Evolutionary conservation across 2,888 invertebrate species (phyloP).

Genomic region (Graphium colonna): DNA sequence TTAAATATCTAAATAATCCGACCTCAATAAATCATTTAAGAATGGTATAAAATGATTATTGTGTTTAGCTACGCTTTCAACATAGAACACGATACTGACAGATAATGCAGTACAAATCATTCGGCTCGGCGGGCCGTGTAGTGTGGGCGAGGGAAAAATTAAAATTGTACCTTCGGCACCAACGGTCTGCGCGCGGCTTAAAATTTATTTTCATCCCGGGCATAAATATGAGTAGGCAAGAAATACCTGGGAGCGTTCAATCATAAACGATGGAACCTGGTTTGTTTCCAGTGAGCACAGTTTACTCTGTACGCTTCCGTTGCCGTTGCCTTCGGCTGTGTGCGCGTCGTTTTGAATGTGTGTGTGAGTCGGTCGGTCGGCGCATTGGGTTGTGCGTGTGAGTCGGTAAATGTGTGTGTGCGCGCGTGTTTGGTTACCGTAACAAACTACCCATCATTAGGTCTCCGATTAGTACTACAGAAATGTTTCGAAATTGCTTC

Average conservation of each 20-base stretch:
- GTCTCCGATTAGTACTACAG: conserved; percentile 9
- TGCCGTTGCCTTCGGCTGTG: conserved; percentile 40
- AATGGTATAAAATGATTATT: conserved; percentile 23
- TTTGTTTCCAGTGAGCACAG: conserved; percentile 71
- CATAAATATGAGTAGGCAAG: conserved; percentile 65
- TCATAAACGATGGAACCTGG: conserved; percentile 74
- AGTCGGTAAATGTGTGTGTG: neutral
- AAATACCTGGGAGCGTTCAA: conserved; percentile 73
- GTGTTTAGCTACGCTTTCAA: conserved; percentile 22
- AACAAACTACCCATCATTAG: conserved; percentile 17
- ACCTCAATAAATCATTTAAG: conserved; percentile 17
- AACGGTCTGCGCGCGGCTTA: conserved; percentile 32
- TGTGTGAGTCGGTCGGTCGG: neutral
- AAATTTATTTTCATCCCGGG: conserved; percentile 68
- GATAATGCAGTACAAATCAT: conserved; percentile 24
- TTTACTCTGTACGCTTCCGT: conserved; percentile 52
- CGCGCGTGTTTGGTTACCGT: conserved; percentile 10
- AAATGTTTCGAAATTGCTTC: conserved; percentile 8
- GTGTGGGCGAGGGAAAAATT: conserved; percentile 22
- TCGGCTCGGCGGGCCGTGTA: neutral
- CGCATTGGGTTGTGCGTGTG: conserved; percentile 27
- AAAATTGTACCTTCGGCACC: conserved; percentile 16
- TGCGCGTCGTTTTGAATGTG: conserved; percentile 33
- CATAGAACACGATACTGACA: conserved; percentile 22
- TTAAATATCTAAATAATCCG: conserved; percentile 4